Percentiles rank a stretch among this genome's conserved stretches.
Evolutionary conservation across 2,113 vertebrate genomes (phyloP).

Genomic region (Tetrao urogallus): DNA sequence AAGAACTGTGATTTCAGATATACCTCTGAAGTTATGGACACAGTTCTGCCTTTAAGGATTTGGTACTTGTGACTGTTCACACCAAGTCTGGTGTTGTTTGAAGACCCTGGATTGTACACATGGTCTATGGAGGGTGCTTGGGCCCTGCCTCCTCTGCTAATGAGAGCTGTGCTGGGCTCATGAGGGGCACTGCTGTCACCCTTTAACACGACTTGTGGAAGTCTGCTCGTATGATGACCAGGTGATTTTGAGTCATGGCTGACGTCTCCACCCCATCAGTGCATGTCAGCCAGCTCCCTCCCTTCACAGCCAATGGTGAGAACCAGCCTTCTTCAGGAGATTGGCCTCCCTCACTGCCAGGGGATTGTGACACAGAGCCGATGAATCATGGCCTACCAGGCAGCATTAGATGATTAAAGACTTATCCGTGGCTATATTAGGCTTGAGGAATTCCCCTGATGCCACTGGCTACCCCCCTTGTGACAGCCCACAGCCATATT

Average conservation of each 20-base stretch:
- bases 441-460: not conserved
- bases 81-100: not conserved
- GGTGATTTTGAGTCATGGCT: not conserved
- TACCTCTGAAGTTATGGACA: not conserved
- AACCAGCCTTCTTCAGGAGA: not conserved
- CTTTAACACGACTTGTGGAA: not conserved
- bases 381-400: not conserved
- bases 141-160: not conserved
- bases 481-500: not conserved
- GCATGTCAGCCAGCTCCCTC: accelerated
- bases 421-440: conserved; percentile 15
- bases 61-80: not conserved
- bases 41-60: not conserved
- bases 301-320: accelerated
- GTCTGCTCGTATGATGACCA: accelerated
- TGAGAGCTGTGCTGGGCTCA: not conserved
- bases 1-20: not conserved
- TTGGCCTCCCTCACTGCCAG: not conserved
- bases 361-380: conserved; percentile 5
- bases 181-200: not conserved
- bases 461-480: accelerated
- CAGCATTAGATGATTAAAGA: conserved; percentile 15
- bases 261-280: not conserved
- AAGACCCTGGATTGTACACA: not conserved
- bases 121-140: not conserved